Percentiles rank a stretch among this genome's conserved stretches.
Evolutionary conservation across 64 coral and sea anemone species (phyloP).

Genomic region (Anthopleura sola): DNA sequence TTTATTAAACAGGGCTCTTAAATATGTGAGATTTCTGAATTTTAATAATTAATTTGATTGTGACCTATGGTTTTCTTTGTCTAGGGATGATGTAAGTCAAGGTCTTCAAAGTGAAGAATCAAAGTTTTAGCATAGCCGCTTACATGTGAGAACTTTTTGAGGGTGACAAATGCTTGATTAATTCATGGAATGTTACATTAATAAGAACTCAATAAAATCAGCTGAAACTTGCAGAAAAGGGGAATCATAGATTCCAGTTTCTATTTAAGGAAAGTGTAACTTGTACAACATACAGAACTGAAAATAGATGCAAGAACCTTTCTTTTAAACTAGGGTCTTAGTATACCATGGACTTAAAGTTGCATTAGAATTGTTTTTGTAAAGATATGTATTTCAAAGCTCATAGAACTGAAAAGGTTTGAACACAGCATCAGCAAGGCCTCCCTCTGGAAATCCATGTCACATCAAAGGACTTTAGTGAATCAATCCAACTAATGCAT

Average conservation of each 20-base stretch:
- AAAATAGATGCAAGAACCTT: not conserved
- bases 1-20: not conserved
- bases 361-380: too few species aligned
- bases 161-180: not conserved
- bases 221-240: not conserved
- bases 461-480: not conserved
- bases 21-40: not conserved
- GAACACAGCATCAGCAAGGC: not conserved
- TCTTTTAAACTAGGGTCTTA: not conserved
- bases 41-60: constrained; percentile 7
- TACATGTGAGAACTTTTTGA: not conserved
- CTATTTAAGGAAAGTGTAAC: not conserved
- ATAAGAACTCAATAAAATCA: not conserved
- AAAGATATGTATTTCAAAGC: not conserved
- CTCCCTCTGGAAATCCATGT: not conserved
- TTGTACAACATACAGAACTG: not conserved
- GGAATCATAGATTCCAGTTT: not conserved
- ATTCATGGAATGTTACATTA: not conserved
- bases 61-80: constrained; percentile 14
- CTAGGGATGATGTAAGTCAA: not conserved
- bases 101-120: not conserved
- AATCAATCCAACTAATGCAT: not conserved
- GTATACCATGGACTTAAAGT: too few species aligned
- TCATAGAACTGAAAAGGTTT: not conserved
- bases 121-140: not conserved